phyloP scores from a whole-genome alignment of 2,113 vertebrate species.

The Egretta garzetta region DNA sequence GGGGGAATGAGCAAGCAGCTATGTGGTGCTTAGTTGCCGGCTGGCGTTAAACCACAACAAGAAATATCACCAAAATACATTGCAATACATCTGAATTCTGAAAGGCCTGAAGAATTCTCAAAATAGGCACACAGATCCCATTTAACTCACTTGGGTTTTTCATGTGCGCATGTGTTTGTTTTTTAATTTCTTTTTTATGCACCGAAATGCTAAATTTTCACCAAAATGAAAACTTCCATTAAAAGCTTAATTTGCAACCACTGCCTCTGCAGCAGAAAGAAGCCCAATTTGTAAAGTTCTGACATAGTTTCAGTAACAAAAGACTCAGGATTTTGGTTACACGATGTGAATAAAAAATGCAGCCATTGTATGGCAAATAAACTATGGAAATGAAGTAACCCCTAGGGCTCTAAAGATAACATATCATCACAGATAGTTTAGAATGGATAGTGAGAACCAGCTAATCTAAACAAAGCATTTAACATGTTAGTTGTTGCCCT shows the following conservation, averaged over 20 bases:
- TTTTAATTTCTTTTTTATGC: neutral
- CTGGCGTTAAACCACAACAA: too few relatives aligned
- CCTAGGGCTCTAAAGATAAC: neutral
- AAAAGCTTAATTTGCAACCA: neutral
- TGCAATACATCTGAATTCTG: neutral
- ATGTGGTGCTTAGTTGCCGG: too few relatives aligned
- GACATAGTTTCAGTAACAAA: neutral
- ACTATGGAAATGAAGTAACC: neutral
- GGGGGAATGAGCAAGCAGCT: too few relatives aligned
- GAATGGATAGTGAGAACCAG: neutral
- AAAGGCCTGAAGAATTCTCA: neutral
- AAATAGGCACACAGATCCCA: neutral
- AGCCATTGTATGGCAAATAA: neutral
- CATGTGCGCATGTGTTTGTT: neutral
- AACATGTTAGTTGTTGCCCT: neutral
- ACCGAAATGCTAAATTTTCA: neutral
- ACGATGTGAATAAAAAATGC: neutral
- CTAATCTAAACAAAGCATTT: neutral
- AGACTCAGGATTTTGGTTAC: neutral
- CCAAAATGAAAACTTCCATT: neutral
- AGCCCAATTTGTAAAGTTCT: neutral
- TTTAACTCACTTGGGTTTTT: neutral
- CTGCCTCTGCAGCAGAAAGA: neutral
- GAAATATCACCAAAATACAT: neutral
- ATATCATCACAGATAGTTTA: neutral